phyloP scores from a whole-genome alignment of 2,888 invertebrate species.

The Chironomus riparius region DNA sequence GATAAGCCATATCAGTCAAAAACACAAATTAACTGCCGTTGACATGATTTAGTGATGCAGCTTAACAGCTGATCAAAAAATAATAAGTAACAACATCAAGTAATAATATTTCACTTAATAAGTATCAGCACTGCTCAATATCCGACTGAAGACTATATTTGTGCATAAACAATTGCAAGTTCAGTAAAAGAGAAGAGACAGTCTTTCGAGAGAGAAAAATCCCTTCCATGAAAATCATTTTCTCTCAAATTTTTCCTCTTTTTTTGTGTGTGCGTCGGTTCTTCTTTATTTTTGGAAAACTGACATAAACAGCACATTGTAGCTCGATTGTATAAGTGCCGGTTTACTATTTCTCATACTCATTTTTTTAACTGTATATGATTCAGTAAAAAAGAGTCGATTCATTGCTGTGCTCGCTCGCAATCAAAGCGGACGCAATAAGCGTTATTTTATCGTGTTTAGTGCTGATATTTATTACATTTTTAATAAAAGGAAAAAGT shows the following conservation, averaged over 20 bases:
- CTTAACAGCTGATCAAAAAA: too few species aligned
- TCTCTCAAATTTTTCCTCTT: neutral
- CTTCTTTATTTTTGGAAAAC: neutral
- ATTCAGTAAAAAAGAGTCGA: neutral
- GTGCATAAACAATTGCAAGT: neutral
- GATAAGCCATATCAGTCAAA: too few species aligned
- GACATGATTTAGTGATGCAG: too few species aligned
- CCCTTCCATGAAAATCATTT: neutral
- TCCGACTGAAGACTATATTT: too few species aligned
- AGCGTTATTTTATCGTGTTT: neutral
- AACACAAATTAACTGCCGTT: too few species aligned
- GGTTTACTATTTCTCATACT: neutral
- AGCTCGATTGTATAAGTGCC: neutral
- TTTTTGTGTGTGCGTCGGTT: neutral
- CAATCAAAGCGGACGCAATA: constrained; percentile 17
- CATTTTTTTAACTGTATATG: too few species aligned
- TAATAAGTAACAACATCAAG: too few species aligned
- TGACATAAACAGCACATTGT: neutral
- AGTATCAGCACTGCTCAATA: too few species aligned
- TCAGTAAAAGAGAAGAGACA: neutral
- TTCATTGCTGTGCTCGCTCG: neutral
- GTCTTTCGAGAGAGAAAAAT: neutral
- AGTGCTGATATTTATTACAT: neutral
- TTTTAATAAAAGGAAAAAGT: neutral
- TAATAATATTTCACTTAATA: too few species aligned